Conservation (phyloP, 1,140 invertebrate species). For the Agrypnia vestita region DNA sequence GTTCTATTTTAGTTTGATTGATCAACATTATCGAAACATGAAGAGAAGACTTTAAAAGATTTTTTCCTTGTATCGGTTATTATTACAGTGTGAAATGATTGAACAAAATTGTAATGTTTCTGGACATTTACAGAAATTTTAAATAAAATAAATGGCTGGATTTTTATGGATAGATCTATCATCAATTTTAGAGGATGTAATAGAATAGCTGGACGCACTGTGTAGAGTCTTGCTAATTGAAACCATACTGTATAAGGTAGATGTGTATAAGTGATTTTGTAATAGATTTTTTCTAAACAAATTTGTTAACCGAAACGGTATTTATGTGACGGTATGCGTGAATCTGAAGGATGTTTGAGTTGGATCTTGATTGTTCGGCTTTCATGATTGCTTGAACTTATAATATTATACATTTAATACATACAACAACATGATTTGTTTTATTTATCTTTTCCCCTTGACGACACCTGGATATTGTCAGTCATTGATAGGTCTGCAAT, state of each 20-base stretch:
- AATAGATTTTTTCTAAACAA: constrained; percentile 19
- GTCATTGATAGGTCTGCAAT: no score
- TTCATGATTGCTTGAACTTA: background rate
- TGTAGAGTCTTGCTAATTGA: background rate
- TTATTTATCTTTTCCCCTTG: constrained; percentile 5
- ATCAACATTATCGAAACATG: no score
- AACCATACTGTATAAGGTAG: constrained; percentile 16
- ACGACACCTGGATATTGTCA: no score
- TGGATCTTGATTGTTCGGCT: background rate
- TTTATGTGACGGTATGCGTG: background rate
- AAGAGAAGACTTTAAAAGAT: no score
- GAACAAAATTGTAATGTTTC: no score
- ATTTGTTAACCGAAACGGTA: background rate
- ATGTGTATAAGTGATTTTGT: constrained; percentile 7
- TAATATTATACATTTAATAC: constrained; percentile 37
- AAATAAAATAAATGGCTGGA: no score
- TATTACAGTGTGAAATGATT: no score
- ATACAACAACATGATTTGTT: constrained; percentile 5
- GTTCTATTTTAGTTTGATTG: no score
- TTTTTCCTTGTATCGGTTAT: no score
- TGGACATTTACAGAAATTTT: no score
- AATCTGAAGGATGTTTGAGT: constrained; percentile 19
- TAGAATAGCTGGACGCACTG: background rate
- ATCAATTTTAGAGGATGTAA: no score
- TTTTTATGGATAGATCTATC: no score